Conservation (phyloP, 1,140 invertebrate species). For the Cylas formicarius region DNA sequence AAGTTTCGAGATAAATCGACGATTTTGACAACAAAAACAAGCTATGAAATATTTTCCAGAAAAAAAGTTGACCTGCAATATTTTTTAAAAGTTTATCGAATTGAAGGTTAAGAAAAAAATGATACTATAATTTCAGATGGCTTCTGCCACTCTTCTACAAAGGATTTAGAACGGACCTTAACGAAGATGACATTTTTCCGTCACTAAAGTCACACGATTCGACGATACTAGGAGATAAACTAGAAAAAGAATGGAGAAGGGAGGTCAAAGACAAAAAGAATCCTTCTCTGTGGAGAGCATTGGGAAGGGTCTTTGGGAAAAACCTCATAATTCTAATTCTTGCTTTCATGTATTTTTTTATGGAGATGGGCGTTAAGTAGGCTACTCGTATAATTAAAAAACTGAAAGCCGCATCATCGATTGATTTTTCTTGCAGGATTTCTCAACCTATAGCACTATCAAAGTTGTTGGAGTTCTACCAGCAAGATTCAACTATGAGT, state of each 20-base stretch:
- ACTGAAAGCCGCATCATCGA: too few species aligned
- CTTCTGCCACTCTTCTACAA: constrained; percentile 34
- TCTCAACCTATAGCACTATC: constrained; percentile 15
- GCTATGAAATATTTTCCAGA: too few species aligned
- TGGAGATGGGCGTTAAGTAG: background rate
- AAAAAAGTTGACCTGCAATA: too few species aligned
- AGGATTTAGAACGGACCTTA: constrained; percentile 24
- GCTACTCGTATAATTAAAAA: background rate
- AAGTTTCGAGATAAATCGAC: too few species aligned
- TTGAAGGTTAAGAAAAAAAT: too few species aligned
- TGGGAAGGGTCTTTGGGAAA: constrained; percentile 37
- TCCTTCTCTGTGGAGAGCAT: constrained; percentile 38
- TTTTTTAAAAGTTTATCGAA: too few species aligned
- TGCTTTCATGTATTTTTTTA: background rate
- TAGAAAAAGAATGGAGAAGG: constrained; percentile 48
- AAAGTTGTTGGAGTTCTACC: constrained; percentile 17
- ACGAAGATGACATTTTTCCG: constrained; percentile 27
- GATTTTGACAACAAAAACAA: too few species aligned
- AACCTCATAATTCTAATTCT: constrained; percentile 39
- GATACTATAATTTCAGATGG: constrained; percentile 37
- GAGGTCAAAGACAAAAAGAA: constrained; percentile 33
- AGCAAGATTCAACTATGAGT: constrained; percentile 11
- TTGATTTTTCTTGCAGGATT: constrained; percentile 24
- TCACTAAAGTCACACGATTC: constrained; percentile 18
- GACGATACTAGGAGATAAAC: constrained; percentile 45